Conservation (phyloP, 1,140 invertebrate genomes). For the Drosophila neocordata region DNA sequence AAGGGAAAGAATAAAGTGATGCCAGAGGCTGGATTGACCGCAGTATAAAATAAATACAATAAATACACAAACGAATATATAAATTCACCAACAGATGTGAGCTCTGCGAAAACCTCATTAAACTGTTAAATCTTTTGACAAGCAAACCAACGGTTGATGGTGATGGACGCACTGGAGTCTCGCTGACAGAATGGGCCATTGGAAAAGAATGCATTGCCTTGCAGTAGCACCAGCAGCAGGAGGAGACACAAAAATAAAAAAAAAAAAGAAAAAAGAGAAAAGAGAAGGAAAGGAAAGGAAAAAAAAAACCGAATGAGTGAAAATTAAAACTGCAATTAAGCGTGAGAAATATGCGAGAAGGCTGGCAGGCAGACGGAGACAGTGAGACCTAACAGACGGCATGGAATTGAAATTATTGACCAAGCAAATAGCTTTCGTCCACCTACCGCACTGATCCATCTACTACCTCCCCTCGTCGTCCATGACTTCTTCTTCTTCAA, state of each 20-base stretch:
- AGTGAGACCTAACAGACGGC: neutral
- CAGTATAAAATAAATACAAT: constrained; percentile 71
- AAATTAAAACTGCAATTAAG: constrained; percentile 64
- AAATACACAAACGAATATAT: constrained; percentile 66
- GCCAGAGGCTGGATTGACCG: constrained; percentile 47
- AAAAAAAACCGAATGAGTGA: constrained; percentile 17
- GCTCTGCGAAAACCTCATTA: constrained; percentile 72
- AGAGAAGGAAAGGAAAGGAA: too few relatives aligned
- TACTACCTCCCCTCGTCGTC: neutral
- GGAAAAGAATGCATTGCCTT: neutral
- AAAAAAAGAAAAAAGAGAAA: neutral
- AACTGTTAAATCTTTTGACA: constrained; percentile 80
- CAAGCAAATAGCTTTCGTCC: constrained; percentile 58
- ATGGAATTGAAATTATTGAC: constrained; percentile 56
- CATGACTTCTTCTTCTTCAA: constrained; percentile 26
- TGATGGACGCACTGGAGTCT: constrained; percentile 19
- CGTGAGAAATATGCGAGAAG: constrained; percentile 45
- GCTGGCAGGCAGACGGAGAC: constrained; percentile 1
- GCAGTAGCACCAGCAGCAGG: too few relatives aligned
- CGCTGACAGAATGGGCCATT: neutral
- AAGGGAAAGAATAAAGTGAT: neutral
- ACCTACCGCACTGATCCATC: neutral
- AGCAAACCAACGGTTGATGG: constrained; percentile 27
- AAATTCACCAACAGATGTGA: constrained; percentile 50
- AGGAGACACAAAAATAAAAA: neutral